Base-by-base conservation (phyloP, 2,888 invertebrate species). In the Uloborus plumipes region DNA sequence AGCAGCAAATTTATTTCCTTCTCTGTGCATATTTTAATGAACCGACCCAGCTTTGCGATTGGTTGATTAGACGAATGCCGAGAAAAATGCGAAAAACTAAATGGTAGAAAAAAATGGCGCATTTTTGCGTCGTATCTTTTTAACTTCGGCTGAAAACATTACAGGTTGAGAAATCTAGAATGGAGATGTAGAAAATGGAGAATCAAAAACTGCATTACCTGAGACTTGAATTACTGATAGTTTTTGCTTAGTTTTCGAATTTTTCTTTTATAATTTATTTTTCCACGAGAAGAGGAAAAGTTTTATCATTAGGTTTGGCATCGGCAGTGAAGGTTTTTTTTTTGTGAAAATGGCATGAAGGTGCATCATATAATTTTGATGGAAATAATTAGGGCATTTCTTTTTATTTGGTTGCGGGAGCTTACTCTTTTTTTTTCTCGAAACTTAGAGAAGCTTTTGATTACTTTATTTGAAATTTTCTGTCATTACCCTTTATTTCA, bases 1-100 rank as follows among this genome's bases (percentile, higher is more conserved):
- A 80, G 66, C 70, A 58, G 81, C 71, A 72, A 76, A 82, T 76
- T 82, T 76, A 82, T 76, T 76, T 72, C 71, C 39, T 75, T 65
- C 18, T 22, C 70, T 39, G 26, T 76, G 81, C 70, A 82, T 82
- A 82, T 82, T 82, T 82, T 82, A 82, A 82, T 82, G 81, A 82
- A 82, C 81, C 71, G 59, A 66, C 75, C 64, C 66, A 59, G 71
- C 65, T 53, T 66, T 65, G 81, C 71, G 59, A 82, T 82, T 82
- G 81, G 81, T 76, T 82, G 81, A 82, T 82, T 82, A 82, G 67
- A 70, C 50, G 64, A 70, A 74, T 73, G 55, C 66, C 73, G 55
- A 50, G 58, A 58, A 31, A 71, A 22, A 67, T 51, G 51, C 6
- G 16, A 69, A 71, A 72, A 49, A 50, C 9, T 11, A 20, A 53